These are phyloP conservation scores for Carassius gibelio DNA, from an alignment of 2,113 vertebrate species.

Conservation along the genomic window DNA sequence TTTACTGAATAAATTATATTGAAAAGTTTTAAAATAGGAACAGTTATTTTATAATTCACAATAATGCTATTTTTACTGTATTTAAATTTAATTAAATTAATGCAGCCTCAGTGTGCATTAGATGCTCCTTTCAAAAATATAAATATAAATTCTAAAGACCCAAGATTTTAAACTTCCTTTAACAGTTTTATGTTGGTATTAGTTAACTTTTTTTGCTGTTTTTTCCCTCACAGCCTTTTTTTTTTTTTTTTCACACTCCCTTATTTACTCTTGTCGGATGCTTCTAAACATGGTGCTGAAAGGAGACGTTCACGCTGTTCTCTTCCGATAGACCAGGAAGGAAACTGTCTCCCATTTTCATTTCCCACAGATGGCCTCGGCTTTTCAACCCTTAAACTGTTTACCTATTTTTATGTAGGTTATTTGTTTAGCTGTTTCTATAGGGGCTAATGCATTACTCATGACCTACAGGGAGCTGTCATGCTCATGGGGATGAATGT, in stretches of 20 bases:
- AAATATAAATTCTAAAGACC: too few species aligned
- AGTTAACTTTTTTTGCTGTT: not conserved
- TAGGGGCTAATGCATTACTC: not conserved
- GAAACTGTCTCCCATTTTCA: slow-evolving; percentile 90
- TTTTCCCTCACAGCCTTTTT: not conserved
- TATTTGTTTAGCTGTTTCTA: slow-evolving; percentile 21
- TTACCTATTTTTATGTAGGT: slow-evolving; percentile 75
- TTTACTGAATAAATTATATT: not conserved
- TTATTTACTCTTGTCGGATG: slow-evolving; percentile 43
- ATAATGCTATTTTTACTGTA: not conserved
- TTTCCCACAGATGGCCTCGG: slow-evolving; percentile 83
- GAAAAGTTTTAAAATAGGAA: not conserved
- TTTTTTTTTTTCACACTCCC: slow-evolving; percentile 20
- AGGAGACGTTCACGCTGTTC: slow-evolving; percentile 64
- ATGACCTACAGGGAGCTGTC: not conserved
- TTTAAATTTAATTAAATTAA: not conserved
- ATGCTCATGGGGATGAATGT: not conserved
- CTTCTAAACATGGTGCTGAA: slow-evolving; percentile 54
- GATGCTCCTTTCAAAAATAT: not conserved
- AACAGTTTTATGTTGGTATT: too few species aligned
- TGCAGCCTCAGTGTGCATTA: not conserved
- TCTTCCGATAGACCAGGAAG: slow-evolving; percentile 84
- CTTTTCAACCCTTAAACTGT: slow-evolving; percentile 76
- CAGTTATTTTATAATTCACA: not conserved
- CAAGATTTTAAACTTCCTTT: too few species aligned